Conservation (phyloP, 2,888 invertebrate genomes). For the Resseliella maxima region DNA sequence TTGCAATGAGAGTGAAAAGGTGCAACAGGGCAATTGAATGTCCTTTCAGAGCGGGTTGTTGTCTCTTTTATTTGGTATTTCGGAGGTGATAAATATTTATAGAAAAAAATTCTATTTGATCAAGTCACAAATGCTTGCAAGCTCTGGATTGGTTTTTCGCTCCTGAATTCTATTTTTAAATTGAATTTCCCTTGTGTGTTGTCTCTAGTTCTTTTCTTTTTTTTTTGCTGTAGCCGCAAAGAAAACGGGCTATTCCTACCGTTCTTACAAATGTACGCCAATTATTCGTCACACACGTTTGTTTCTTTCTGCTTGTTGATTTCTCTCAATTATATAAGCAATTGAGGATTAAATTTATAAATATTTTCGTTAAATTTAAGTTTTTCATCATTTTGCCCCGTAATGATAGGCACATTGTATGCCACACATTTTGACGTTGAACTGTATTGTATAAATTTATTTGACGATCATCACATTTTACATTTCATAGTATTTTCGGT, state of each 20-base stretch:
- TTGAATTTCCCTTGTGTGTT: background rate
- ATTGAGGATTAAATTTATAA: background rate
- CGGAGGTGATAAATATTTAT: background rate
- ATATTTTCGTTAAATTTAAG: slow-evolving; percentile 22
- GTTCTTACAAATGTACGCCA: background rate
- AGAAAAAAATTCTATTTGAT: background rate
- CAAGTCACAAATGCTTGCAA: background rate
- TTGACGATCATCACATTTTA: background rate
- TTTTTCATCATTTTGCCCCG: background rate
- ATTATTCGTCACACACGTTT: background rate
- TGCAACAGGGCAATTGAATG: too few species aligned
- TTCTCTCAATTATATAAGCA: background rate
- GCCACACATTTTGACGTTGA: background rate
- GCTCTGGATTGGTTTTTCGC: slow-evolving; percentile 20
- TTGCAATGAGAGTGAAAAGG: too few species aligned
- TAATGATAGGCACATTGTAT: background rate
- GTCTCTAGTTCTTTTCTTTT: background rate
- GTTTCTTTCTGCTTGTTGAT: background rate
- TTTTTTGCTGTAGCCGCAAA: background rate
- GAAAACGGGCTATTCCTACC: background rate
- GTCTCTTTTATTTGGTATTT: too few species aligned
- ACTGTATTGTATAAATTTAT: background rate
- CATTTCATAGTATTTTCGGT: background rate
- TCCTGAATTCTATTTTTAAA: slow-evolving; percentile 45
- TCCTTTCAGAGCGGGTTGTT: too few species aligned